Evolutionary conservation across 2,797 vertebrate species (phyloP).

Genomic region (Hafferia zeledoni): DNA sequence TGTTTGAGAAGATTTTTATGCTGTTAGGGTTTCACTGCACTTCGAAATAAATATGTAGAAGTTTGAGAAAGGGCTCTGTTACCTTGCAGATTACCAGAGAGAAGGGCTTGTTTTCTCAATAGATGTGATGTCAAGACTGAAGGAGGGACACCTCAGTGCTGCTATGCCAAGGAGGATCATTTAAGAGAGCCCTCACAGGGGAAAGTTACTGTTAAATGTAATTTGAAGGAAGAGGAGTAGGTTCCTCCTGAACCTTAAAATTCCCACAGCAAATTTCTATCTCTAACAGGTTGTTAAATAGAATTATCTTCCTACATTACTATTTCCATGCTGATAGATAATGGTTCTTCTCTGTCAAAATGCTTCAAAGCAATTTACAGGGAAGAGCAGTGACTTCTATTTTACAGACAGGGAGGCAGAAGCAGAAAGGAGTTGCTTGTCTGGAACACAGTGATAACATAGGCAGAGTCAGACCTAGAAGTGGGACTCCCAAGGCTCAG

Average conservation of each 20-base stretch:
- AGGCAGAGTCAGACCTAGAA: neutral
- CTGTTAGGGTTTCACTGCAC: neutral
- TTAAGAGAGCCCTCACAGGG: neutral
- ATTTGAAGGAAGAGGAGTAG: neutral
- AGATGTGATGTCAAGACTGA: neutral
- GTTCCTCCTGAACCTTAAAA: slow-evolving; percentile 28
- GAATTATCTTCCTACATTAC: neutral
- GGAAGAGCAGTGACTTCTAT: neutral
- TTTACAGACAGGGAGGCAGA: neutral
- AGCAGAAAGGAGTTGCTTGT: neutral
- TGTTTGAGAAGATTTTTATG: slow-evolving; percentile 7
- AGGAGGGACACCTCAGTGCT: neutral
- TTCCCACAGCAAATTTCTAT: neutral
- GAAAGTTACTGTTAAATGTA: neutral
- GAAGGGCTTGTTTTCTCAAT: neutral
- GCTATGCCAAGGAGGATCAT: neutral
- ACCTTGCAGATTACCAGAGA: neutral
- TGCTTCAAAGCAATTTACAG: neutral
- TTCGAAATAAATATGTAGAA: slow-evolving; percentile 20
- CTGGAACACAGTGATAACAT: neutral
- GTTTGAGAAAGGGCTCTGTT: neutral
- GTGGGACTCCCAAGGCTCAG: neutral
- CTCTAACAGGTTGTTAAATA: slow-evolving; percentile 22
- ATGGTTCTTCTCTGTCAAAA: neutral
- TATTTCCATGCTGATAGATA: neutral